Conservation (phyloP, 2,888 invertebrate species). For the Phortica okadai region DNA sequence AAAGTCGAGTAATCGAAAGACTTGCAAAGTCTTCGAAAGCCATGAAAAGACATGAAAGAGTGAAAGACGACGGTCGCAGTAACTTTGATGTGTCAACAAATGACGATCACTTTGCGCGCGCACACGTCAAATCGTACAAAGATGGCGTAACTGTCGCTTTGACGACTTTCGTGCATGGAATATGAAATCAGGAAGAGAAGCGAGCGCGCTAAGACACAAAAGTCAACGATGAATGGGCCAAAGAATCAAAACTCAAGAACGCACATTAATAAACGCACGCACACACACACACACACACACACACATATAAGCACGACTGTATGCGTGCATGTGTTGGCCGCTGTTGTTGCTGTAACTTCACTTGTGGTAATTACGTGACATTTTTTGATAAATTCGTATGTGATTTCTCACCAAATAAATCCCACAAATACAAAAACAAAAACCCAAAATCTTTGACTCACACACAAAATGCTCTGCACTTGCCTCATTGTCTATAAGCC, state of each 20-base stretch:
- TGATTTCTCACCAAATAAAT: constrained; percentile 52
- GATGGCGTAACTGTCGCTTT: constrained; percentile 68
- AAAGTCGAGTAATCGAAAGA: too few relatives aligned
- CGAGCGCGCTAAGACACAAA: background rate
- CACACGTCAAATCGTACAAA: constrained; percentile 38
- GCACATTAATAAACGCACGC: background rate
- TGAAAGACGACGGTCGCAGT: background rate
- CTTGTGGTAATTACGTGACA: constrained; percentile 64
- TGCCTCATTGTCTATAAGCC: background rate
- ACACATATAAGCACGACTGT: background rate
- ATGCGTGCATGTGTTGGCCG: background rate
- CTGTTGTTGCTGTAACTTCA: constrained; percentile 7
- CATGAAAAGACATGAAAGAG: background rate
- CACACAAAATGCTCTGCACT: background rate
- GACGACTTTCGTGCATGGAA: constrained; percentile 69
- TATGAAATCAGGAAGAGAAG: constrained; percentile 59
- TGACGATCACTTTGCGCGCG: constrained; percentile 56
- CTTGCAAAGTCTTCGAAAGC: too few relatives aligned
- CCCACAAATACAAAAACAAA: background rate
- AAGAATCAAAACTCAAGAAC: background rate
- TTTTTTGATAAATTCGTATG: constrained; percentile 58
- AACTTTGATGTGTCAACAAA: constrained; percentile 52
- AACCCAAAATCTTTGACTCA: background rate
- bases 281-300: background rate
- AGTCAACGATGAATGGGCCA: background rate